phyloP scores from a whole-genome alignment of 2,797 vertebrate genomes.

The Poecilia velifera region DNA sequence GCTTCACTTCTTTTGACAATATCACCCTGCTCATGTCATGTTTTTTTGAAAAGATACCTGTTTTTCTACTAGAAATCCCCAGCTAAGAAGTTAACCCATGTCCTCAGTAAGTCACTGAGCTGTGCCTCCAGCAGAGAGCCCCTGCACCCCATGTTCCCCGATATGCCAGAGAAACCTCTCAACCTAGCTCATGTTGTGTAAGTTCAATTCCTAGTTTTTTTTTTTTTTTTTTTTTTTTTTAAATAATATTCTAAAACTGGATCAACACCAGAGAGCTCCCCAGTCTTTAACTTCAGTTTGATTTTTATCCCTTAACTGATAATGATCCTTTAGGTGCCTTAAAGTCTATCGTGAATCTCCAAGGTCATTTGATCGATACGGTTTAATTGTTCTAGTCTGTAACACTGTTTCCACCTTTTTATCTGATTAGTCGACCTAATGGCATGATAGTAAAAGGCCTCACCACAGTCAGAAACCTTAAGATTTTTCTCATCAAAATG shows the following conservation, averaged over 20 bases:
- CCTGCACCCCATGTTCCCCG: slow-evolving; percentile 93
- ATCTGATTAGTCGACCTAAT: not conserved
- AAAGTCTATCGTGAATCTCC: slow-evolving; percentile 58
- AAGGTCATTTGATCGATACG: slow-evolving; percentile 67
- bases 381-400: slow-evolving; percentile 66
- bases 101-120: slow-evolving; percentile 98
- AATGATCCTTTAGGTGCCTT: slow-evolving; percentile 51
- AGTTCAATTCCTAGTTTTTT: slow-evolving; percentile 72
- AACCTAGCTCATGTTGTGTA: slow-evolving; percentile 97
- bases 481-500: not conserved
- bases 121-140: slow-evolving; percentile 96
- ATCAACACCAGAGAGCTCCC: not conserved
- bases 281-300: slow-evolving; percentile 8
- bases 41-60: slow-evolving; percentile 1
- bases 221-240: not conserved
- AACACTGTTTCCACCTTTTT: slow-evolving; percentile 28
- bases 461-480: not conserved
- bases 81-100: slow-evolving; percentile 97
- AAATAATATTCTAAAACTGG: not conserved
- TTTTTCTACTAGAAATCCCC: slow-evolving; percentile 92
- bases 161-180: slow-evolving; percentile 94
- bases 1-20: slow-evolving; percentile 31
- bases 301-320: slow-evolving; percentile 43
- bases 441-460: not conserved
- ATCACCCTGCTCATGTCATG: not conserved